Percentiles rank a stretch among this genome's conserved stretches.
These are phyloP conservation scores for Leuciscus waleckii DNA, from an alignment of 2,797 vertebrate species.

Conservation along the genomic window DNA sequence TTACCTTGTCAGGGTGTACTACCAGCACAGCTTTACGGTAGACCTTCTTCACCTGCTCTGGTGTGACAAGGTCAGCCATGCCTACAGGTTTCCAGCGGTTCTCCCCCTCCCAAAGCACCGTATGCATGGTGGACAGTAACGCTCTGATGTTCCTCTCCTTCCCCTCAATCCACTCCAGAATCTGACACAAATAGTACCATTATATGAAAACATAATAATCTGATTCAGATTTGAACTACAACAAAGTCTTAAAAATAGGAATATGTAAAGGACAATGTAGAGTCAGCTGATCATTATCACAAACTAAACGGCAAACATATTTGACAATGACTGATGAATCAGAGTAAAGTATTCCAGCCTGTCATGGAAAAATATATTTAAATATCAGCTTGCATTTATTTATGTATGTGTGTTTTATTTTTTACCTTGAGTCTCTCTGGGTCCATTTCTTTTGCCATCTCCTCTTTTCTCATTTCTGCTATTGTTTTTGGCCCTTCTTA, in stretches of 20 bases:
- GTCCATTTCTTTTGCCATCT: conserved; percentile 99
- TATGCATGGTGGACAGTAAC: conserved; percentile 97
- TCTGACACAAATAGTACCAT: conserved; percentile 73
- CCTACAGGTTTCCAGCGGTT: conserved; percentile 94
- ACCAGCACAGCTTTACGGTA: conserved; percentile 95
- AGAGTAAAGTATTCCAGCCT: not conserved
- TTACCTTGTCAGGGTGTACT: conserved; percentile 97
- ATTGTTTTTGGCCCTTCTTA: conserved; percentile 95
- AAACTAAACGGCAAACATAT: not conserved
- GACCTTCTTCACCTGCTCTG: conserved; percentile 98
- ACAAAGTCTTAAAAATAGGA: not conserved
- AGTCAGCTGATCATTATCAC: not conserved
- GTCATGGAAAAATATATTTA: not conserved
- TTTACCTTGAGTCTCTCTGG: conserved; percentile 95
- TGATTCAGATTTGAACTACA: not conserved
- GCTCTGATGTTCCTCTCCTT: conserved; percentile 98
- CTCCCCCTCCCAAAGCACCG: conserved; percentile 96
- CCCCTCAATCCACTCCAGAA: conserved; percentile 98
- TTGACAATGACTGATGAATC: not conserved
- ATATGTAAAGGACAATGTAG: not conserved
- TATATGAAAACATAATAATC: conserved; percentile 14
- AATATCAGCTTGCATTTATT: not conserved
- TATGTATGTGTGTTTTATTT: not conserved
- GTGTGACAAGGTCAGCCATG: conserved; percentile 98
- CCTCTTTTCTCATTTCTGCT: conserved; percentile 99